Evolutionary conservation across 2,797 vertebrate species (phyloP).

Genomic region (Vultur gryphus): DNA sequence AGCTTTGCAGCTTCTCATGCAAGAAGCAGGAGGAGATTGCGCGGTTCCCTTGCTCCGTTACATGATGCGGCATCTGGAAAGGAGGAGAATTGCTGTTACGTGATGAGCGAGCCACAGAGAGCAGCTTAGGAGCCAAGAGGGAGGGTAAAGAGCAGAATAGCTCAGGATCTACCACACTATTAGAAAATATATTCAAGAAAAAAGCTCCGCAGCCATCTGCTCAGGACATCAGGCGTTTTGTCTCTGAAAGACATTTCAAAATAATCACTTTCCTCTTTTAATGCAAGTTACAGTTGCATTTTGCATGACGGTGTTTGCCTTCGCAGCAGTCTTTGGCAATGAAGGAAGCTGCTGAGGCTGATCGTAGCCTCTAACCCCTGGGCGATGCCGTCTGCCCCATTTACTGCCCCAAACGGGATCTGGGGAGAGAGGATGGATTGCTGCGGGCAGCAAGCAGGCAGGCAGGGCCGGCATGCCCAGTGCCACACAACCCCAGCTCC

Average conservation of each 20-base stretch:
- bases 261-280: neutral
- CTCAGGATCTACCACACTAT: rapidly evolving
- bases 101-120: neutral
- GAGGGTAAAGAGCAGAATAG: neutral
- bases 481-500: neutral
- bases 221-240: neutral
- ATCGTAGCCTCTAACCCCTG: rapidly evolving
- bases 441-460: neutral
- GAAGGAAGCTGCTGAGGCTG: neutral
- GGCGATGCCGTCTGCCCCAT: neutral
- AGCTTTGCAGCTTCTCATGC: neutral
- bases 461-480: neutral
- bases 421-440: neutral
- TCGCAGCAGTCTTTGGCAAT: neutral
- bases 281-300: too few relatives aligned
- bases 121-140: neutral
- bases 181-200: neutral
- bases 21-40: neutral
- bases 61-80: neutral
- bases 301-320: rapidly evolving
- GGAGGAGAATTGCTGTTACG: neutral
- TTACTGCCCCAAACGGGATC: neutral
- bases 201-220: rapidly evolving
- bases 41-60: neutral
- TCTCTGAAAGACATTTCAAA: neutral